Base-by-base conservation (phyloP, 2,797 vertebrate genomes). In the Chloroceryle inda region DNA sequence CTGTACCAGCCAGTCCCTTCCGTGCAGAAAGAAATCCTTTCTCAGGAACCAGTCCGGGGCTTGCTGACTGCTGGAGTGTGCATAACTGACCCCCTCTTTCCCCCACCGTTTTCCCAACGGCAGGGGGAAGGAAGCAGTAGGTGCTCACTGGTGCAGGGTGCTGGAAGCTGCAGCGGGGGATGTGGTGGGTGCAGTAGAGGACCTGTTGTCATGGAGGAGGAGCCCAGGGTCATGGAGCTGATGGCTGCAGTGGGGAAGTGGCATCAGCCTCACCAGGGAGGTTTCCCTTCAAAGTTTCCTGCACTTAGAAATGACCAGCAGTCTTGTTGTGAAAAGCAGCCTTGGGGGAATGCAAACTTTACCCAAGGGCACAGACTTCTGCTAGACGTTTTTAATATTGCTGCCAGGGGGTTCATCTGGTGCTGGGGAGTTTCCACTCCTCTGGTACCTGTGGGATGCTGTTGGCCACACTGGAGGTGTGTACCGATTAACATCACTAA, bases 361-460 rank as follows among this genome's bases (percentile, higher is more conserved):
- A 31, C 40, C 31, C 38, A 35, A 24, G 26, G 18, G 18, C 13
- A 44, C 12, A 63, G 40, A 50, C 40, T 61, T 82, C 79, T 79
- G 31, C 37, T 64, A 14, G 29, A n/a, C 27, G 20, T 63, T 53
- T 78, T 59, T 4, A 40, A 26, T 33, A 55, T 29, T 19, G 1
- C 11, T 84, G 13, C 13, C 59, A 66, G 45, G 2, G 2, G 13
- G 56, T 20, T 89, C 18, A 44, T 74, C n/a, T 78, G 74, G 26
- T 37, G 14, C 66, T 52, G 76, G 37, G 61, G 56, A 86, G 35
- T 91, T 88, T 80, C 56, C 31, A 24, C 31, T 78, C 6, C 56
- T 85, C 33, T 53, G 44, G 45, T 91, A 92, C 87, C 83, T 80
- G 24, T 82, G 80, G 61, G 53, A 61, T 91, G 40, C 63, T 74